Conservation (phyloP, 2,888 invertebrate species). For the Sinopyrophorus schimmeli region DNA sequence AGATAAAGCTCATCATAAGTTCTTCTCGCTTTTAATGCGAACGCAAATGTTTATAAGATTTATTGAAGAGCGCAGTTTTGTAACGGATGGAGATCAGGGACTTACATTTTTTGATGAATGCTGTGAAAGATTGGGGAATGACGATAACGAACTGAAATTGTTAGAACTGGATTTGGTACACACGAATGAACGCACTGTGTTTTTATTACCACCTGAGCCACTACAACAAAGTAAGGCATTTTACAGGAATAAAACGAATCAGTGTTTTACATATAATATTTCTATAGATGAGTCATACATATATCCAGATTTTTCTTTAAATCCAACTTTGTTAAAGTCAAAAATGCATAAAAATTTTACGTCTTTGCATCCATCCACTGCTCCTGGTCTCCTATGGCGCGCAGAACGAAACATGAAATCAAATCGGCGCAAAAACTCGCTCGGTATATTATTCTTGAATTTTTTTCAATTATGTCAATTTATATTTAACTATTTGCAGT, state of each 20-base stretch:
- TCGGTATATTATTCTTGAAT: constrained; percentile 48
- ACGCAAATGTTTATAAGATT: constrained; percentile 98
- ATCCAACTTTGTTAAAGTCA: constrained; percentile 60
- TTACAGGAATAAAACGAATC: no score
- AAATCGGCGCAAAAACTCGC: constrained; percentile 86
- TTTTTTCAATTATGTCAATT: not conserved
- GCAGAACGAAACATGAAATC: constrained; percentile 94
- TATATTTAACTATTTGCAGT: constrained; percentile 42
- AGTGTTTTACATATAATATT: constrained; percentile 19
- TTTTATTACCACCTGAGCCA: constrained; percentile 91
- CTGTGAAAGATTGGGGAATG: constrained; percentile 73
- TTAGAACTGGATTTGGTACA: constrained; percentile 82
- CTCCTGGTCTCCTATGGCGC: constrained; percentile 89
- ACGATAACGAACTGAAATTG: constrained; percentile 65
- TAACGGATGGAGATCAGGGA: constrained; percentile 96
- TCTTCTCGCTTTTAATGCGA: constrained; percentile 85
- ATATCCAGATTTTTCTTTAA: constrained; percentile 67
- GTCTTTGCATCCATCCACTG: constrained; percentile 48
- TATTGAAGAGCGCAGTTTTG: constrained; percentile 98
- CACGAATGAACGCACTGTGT: constrained; percentile 88
- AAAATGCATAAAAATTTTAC: constrained; percentile 49
- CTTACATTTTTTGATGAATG: constrained; percentile 98
- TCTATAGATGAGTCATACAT: constrained; percentile 57
- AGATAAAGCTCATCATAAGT: constrained; percentile 87
- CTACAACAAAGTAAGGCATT: constrained; percentile 46